Base-by-base conservation (phyloP, 1,140 invertebrate genomes). In the Chionoecetes opilio region DNA sequence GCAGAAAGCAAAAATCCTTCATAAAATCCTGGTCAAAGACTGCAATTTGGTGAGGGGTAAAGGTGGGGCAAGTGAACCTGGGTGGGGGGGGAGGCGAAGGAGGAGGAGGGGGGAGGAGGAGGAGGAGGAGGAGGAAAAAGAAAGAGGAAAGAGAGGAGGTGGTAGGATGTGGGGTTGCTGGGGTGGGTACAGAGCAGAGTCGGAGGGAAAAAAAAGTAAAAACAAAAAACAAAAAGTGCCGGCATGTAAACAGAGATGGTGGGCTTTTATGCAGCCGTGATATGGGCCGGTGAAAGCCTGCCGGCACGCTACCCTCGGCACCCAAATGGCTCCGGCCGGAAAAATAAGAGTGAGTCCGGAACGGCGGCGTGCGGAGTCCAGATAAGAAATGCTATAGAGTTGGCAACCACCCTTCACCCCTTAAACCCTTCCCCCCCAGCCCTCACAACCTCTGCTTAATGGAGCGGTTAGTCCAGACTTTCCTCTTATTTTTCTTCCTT, bases 231-330 rank as follows among this genome's bases (percentile, higher is more conserved):
- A n/a, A 75, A 75, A 75, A 75, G n/a, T n/a, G 63, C 63, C 63
- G 63, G 21, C n/a, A 75, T 75, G 63, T 75, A 75, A 75, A 75
- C 63, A 75, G 63, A 75, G 63, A 75, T 75, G 63, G 63, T n/a
- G 21, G 63, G 63, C 63, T 75, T 75, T 75, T 75, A 75, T 75
- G 63, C 63, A 75, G 63, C 63, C 21, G 8, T 75, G 63, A 75
- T 75, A 75, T 75, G 63, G 63, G 63, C 63, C 63, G 63, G 63
- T 75, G 63, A 75, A 75, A 75, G 63, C 63, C 63, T 75, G 63
- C 63, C 63, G 63, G 63, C 63, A 75, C 63, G 63, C 63, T 26
- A 75, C 21, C 63, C 63, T n/a, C 8, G 63, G 21, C 63, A 75
- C 63, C 21, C 63, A 75, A 75, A 75, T 75, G 63, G 63, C 63